A percentile compares a stretch with the other conserved stretches of the same genome.
Conservation (phyloP, 2,113 vertebrate genomes). For the Colaptes auratus region DNA sequence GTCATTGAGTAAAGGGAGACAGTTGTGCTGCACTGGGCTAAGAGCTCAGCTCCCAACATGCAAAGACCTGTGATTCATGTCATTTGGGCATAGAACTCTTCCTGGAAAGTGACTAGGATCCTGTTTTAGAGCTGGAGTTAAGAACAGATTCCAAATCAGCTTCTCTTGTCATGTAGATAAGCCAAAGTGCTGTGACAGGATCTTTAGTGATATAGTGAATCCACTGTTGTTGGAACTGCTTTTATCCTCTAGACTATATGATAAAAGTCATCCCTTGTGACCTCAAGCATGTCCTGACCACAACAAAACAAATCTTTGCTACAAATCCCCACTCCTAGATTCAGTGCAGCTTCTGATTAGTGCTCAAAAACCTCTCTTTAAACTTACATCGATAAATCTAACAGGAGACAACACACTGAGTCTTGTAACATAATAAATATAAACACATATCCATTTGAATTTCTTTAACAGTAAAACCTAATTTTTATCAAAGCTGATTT, state of each 20-base stretch:
- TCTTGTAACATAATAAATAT: neutral
- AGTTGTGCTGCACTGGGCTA: neutral
- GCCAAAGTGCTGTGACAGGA: accelerated
- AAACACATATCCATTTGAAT: neutral
- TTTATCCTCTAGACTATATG: neutral
- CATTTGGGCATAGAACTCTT: neutral
- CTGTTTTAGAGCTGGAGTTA: neutral
- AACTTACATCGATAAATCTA: neutral
- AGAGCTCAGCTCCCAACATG: neutral
- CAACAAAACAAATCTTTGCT: neutral
- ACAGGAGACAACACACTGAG: neutral
- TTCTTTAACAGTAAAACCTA: neutral
- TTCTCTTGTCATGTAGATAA: neutral
- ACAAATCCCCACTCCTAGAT: neutral
- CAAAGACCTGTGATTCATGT: neutral
- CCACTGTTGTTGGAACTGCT: neutral
- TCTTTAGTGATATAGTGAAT: neutral
- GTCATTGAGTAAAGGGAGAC: accelerated
- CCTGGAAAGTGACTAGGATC: neutral
- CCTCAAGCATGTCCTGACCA: neutral
- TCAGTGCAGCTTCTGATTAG: neutral
- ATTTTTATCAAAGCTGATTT: neutral
- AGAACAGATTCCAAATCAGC: neutral
- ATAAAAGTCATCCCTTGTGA: neutral
- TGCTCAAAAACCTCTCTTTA: neutral